phyloP scores from a whole-genome alignment of 1,140 invertebrate species.

The Drosophila willistoni region DNA sequence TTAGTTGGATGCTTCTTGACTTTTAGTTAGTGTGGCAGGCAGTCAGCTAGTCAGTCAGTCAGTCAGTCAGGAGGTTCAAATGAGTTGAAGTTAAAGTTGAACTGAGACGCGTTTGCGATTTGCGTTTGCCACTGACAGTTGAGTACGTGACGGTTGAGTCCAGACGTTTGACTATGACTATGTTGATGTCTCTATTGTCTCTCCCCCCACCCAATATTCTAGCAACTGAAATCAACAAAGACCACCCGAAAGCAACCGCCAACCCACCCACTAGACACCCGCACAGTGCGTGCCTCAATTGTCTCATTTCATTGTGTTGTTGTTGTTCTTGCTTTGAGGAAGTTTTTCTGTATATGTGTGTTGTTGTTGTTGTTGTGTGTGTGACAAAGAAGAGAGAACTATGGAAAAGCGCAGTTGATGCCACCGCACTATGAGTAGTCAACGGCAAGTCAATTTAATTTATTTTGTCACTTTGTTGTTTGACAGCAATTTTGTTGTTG shows the following conservation, averaged over 20 bases:
- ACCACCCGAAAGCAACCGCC: not conserved
- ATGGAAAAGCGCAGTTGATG: slow-evolving; percentile 59
- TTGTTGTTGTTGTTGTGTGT: slow-evolving; percentile 7
- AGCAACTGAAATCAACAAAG: not conserved
- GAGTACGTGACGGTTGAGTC: slow-evolving; percentile 56
- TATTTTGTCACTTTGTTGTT: slow-evolving; percentile 79
- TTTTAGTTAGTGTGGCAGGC: slow-evolving; percentile 34
- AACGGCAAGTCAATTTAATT: slow-evolving; percentile 74
- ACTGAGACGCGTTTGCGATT: slow-evolving; percentile 2
- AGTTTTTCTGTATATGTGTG: slow-evolving; percentile 10
- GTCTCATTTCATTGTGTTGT: slow-evolving; percentile 62
- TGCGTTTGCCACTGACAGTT: slow-evolving; percentile 50
- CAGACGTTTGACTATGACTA: slow-evolving; percentile 43
- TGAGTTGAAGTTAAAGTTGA: slow-evolving; percentile 47
- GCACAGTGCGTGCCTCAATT: slow-evolving; percentile 50
- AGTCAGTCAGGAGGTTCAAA: slow-evolving; percentile 43
- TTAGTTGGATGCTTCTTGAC: slow-evolving; percentile 51
- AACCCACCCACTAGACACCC: not conserved
- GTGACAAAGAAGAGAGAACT: slow-evolving; percentile 48
- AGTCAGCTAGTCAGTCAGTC: slow-evolving; percentile 10
- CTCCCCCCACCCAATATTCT: not conserved
- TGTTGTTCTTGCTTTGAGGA: slow-evolving; percentile 20
- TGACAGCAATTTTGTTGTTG: slow-evolving; percentile 60
- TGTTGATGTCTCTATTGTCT: slow-evolving; percentile 51
- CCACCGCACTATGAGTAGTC: slow-evolving; percentile 38